Percentiles rank a stretch among this genome's conserved stretches.
Evolutionary conservation across 2,113 vertebrate species (phyloP).

Genomic region (Telmatochromis bifrenatus): DNA sequence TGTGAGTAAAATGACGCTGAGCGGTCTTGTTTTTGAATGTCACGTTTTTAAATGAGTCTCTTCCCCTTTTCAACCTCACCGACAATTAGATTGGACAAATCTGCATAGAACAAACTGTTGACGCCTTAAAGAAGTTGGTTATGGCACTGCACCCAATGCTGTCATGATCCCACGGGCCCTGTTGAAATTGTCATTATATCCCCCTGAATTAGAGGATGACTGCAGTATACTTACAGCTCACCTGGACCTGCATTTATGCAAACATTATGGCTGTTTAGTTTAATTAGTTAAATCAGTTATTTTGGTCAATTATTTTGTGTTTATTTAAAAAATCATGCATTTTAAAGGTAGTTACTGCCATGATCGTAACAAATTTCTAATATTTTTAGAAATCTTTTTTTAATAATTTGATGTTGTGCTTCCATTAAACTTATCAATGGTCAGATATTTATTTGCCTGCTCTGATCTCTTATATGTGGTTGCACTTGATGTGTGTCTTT

Average conservation of each 20-base stretch:
- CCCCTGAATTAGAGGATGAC: neutral
- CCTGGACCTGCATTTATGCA: neutral
- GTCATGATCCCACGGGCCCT: neutral
- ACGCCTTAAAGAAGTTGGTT: neutral
- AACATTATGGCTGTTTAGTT: fast-evolving
- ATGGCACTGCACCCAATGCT: neutral
- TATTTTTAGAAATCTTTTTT: neutral
- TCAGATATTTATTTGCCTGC: neutral
- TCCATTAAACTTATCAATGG: fast-evolving
- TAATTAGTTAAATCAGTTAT: neutral
- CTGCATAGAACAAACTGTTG: fast-evolving
- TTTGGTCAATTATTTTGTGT: neutral
- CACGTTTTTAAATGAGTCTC: neutral
- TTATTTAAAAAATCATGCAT: neutral
- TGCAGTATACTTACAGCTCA: neutral
- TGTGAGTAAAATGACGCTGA: neutral
- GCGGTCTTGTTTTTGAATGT: neutral
- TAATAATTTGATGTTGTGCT: neutral
- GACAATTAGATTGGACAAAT: neutral
- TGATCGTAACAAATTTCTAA: fast-evolving
- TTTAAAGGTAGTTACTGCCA: neutral
- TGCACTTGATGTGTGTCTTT: neutral
- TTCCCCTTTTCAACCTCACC: neutral
- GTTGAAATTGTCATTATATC: neutral
- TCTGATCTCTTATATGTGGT: fast-evolving